Conservation (phyloP, 2,888 invertebrate genomes). For the Drosophila niveifrons region DNA sequence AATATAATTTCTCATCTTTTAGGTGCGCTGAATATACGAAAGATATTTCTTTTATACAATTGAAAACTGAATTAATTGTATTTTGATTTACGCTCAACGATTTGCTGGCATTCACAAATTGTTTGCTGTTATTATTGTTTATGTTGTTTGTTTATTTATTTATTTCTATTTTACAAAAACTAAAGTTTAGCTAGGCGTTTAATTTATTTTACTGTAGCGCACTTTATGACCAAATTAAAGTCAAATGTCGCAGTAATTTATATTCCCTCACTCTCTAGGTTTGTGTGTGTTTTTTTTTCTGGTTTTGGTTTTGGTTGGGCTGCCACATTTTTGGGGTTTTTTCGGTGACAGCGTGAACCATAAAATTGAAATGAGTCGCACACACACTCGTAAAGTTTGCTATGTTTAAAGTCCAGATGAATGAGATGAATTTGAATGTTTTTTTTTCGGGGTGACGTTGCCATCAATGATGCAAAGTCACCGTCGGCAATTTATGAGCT, state of each 20-base stretch:
- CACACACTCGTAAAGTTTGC: constrained; percentile 36
- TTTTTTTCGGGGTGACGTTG: background rate
- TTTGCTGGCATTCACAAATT: constrained; percentile 50
- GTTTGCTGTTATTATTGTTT: background rate
- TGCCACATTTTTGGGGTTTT: constrained; percentile 8
- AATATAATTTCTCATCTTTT: background rate
- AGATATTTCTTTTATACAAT: constrained; percentile 18
- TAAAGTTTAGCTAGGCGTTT: constrained; percentile 46
- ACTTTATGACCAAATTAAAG: constrained; percentile 72
- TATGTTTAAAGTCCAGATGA: constrained; percentile 53
- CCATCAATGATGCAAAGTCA: constrained; percentile 13
- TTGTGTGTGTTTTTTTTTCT: background rate
- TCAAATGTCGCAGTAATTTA: constrained; percentile 56
- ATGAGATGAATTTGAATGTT: constrained; percentile 28
- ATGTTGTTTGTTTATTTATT: constrained; percentile 44
- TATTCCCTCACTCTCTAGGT: constrained; percentile 3
- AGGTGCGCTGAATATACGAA: constrained; percentile 3
- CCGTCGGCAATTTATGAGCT: constrained; percentile 56
- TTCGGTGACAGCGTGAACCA: constrained; percentile 18
- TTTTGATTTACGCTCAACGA: constrained; percentile 52
- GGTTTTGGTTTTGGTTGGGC: constrained; percentile 3
- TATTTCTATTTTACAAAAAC: constrained; percentile 34
- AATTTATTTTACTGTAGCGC: constrained; percentile 57
- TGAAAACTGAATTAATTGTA: constrained; percentile 48
- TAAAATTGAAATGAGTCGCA: constrained; percentile 30